Percentiles rank a stretch among this genome's conserved stretches.
These are phyloP conservation scores for Synaphobranchus kaupii DNA, from an alignment of 2,797 vertebrate species.

Conservation along the genomic window DNA sequence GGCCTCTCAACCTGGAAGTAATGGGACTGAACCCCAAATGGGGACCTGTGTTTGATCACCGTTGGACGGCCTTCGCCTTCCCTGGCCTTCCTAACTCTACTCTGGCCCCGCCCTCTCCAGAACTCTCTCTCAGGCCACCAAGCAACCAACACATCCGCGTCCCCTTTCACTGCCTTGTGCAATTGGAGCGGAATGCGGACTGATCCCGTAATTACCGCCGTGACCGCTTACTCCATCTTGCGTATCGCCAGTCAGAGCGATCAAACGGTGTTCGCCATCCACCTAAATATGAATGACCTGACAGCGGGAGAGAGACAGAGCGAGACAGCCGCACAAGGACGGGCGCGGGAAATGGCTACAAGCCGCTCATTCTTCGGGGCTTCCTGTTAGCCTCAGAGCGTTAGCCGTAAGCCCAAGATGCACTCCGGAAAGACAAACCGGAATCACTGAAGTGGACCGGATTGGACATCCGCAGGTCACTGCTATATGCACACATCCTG, in stretches of 20 bases:
- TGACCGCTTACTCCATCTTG: too few species aligned
- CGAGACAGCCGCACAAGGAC: neutral
- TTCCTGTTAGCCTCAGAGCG: neutral
- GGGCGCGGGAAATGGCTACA: neutral
- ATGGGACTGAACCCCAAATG: neutral
- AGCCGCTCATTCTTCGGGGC: neutral
- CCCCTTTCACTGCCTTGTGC: neutral
- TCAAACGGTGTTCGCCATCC: neutral
- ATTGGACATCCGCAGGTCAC: neutral
- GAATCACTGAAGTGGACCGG: neutral
- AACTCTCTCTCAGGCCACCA: neutral
- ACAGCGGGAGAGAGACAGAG: neutral
- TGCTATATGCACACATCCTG: neutral
- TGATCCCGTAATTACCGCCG: too few species aligned
- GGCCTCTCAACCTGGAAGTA: neutral
- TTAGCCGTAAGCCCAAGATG: neutral
- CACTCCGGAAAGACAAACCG: neutral
- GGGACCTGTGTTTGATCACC: neutral
- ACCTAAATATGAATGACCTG: neutral
- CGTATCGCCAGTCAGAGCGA: neutral
- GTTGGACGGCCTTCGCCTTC: neutral
- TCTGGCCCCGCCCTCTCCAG: neutral
- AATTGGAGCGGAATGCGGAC: too few species aligned
- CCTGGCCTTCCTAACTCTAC: neutral
- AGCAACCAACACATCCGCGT: neutral